Evolutionary conservation across 2,113 vertebrate species (phyloP).

Genomic region (Sciurus niger): DNA sequence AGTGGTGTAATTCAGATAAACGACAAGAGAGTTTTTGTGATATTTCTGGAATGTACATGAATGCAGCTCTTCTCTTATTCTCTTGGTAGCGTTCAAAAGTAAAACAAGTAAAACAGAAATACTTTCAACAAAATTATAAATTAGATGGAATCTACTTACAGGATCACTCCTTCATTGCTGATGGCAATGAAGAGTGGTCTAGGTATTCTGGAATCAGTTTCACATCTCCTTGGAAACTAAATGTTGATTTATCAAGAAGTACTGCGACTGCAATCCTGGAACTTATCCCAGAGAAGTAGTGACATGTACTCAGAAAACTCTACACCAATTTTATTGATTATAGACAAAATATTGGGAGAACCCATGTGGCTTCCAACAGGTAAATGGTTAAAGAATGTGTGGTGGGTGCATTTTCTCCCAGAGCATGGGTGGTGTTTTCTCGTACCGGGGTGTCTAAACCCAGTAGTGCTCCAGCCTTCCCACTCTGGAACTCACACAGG

Average conservation of each 20-base stretch:
- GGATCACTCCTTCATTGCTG: too few relatives aligned
- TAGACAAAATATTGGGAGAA: too few relatives aligned
- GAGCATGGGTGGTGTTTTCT: neutral
- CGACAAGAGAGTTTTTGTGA: neutral
- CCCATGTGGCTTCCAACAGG: neutral
- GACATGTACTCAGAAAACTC: neutral
- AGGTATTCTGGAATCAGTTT: neutral
- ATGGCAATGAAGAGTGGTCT: rapidly evolving
- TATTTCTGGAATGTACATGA: neutral
- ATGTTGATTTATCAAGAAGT: rapidly evolving
- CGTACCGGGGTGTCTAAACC: too few relatives aligned
- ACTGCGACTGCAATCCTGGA: too few relatives aligned
- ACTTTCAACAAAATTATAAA: neutral
- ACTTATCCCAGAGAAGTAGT: neutral
- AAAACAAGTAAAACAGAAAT: neutral
- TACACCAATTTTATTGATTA: neutral
- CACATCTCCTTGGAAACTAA: neutral
- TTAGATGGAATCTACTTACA: neutral
- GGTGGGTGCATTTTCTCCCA: too few relatives aligned
- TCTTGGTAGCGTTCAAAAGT: neutral
- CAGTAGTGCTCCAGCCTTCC: neutral
- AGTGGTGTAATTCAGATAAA: neutral
- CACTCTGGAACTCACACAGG: neutral
- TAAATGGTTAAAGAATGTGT: too few relatives aligned
- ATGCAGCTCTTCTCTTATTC: neutral